Evolutionary conservation across 2,113 vertebrate species (phyloP).

Genomic region (Aptenodytes forsteri): DNA sequence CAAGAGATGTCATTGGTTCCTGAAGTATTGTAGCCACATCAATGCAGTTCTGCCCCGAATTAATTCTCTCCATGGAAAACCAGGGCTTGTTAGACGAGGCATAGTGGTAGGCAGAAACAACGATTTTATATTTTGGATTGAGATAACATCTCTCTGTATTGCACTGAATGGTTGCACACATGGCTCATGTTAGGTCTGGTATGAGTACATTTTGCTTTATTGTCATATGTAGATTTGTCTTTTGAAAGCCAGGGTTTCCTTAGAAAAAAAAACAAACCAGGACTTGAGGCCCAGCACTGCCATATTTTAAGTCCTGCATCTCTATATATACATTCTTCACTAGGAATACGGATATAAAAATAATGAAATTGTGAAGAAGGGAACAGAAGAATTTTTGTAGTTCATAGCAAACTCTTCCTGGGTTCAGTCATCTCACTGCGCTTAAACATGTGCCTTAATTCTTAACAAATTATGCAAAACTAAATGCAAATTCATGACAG

Average conservation of each 20-base stretch:
- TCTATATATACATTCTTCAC: not conserved
- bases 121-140: not conserved
- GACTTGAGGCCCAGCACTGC: not conserved
- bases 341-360: not conserved
- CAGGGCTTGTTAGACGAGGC: accelerated
- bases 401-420: not conserved
- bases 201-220: not conserved
- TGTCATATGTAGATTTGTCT: not conserved
- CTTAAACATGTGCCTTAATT: not conserved
- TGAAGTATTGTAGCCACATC: not conserved
- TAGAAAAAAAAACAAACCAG: not conserved
- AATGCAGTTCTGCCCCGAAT: not conserved
- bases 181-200: not conserved
- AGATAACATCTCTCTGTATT: not conserved
- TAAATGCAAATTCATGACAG: not conserved
- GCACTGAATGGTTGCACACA: not conserved
- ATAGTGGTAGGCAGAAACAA: not conserved
- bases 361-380: not conserved
- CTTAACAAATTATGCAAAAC: not conserved
- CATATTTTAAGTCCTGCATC: not conserved
- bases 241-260: not conserved
- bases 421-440: not conserved
- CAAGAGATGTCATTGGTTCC: not conserved
- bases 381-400: not conserved
- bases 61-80: not conserved